Conservation (phyloP, 1,140 invertebrate genomes). For the Gerris buenoi region DNA sequence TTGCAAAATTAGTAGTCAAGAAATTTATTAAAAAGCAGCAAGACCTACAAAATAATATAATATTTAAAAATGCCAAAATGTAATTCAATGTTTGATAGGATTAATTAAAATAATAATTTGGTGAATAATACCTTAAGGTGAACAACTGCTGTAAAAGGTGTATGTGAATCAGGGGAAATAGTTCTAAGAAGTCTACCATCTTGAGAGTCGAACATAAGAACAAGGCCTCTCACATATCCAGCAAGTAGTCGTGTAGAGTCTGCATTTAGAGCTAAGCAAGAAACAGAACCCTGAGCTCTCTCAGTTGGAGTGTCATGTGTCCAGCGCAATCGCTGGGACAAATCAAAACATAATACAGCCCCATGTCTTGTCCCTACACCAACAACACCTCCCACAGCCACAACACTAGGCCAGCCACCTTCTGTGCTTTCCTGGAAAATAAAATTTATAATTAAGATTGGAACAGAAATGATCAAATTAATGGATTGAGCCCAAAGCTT, state of each 20-base stretch:
- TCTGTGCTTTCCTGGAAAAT: conserved; percentile 2
- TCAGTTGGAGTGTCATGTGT: conserved; percentile 10
- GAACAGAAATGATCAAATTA: not conserved
- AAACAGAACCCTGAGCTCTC: conserved; percentile 56
- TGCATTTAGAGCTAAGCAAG: conserved; percentile 58
- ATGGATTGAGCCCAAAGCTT: not conserved
- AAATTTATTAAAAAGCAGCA: too few species aligned
- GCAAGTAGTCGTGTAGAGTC: conserved; percentile 72
- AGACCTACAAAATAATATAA: too few species aligned
- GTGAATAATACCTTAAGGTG: conserved; percentile 69
- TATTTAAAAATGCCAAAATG: too few species aligned
- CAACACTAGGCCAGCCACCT: conserved; percentile 29
- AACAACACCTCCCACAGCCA: conserved; percentile 60
- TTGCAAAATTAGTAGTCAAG: too few species aligned
- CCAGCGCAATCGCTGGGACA: conserved; percentile 41
- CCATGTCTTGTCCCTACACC: conserved; percentile 88
- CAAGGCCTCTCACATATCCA: conserved; percentile 74
- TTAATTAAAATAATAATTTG: too few species aligned
- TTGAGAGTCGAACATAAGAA: conserved; percentile 62
- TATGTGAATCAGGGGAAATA: conserved; percentile 35
- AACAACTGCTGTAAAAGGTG: conserved; percentile 17
- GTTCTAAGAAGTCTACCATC: conserved; percentile 65
- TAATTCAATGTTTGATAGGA: too few species aligned
- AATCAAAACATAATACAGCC: conserved; percentile 76
- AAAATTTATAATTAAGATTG: not conserved